Evolutionary conservation across 1,140 invertebrate genomes (phyloP).

Genomic region (Mesaphorura yosii): DNA sequence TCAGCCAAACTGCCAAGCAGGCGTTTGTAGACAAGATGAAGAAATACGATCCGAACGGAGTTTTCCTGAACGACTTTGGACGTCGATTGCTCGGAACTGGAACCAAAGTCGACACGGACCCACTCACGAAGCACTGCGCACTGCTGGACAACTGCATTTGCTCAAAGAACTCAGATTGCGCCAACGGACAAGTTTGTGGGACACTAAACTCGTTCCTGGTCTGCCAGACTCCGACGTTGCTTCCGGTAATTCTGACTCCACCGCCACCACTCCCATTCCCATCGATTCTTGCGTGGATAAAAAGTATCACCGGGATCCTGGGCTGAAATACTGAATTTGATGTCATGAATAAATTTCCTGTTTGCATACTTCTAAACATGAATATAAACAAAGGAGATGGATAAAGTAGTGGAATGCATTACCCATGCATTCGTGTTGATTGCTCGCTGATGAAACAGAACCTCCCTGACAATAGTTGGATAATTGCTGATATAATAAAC

Average conservation of each 20-base stretch:
- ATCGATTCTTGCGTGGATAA: not conserved
- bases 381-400: too few relatives aligned
- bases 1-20: not conserved
- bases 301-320: too few relatives aligned
- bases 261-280: not conserved
- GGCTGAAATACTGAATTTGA: too few relatives aligned
- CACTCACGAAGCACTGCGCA: conserved; percentile 8
- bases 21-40: not conserved
- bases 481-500: too few relatives aligned
- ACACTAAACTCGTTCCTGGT: not conserved
- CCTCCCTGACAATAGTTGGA: too few relatives aligned
- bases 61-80: conserved; percentile 19
- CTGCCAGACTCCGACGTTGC: not conserved
- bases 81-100: not conserved
- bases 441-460: too few relatives aligned
- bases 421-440: too few relatives aligned
- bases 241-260: not conserved
- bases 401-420: too few relatives aligned
- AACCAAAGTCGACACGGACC: conserved; percentile 3
- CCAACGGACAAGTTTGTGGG: not conserved
- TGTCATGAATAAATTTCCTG: too few relatives aligned
- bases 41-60: conserved; percentile 16
- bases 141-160: conserved; percentile 16
- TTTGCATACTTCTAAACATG: too few relatives aligned
- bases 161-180: not conserved